A percentile compares a stretch with the other conserved stretches of the same genome.
Conservation (phyloP, 1,140 invertebrate genomes). For the Halesus radiatus region DNA sequence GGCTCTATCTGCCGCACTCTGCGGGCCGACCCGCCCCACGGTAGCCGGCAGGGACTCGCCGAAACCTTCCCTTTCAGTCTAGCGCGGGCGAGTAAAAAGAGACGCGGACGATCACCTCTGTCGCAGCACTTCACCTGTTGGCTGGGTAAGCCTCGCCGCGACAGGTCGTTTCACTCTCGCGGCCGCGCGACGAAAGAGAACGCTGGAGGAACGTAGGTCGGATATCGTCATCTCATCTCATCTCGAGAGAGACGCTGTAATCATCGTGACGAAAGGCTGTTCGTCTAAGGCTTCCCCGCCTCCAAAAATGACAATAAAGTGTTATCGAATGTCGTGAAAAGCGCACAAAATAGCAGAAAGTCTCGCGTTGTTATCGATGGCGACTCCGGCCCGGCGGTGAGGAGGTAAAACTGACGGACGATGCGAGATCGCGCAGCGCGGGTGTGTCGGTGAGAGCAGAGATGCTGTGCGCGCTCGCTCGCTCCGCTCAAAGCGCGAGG, state of each 20-base stretch:
- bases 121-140: constrained; percentile 29
- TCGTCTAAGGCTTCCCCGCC: constrained; percentile 21
- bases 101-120: constrained; percentile 15
- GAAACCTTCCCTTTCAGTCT: constrained; percentile 19
- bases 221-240: constrained; percentile 20
- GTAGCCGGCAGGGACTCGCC: neutral
- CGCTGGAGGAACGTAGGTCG: constrained; percentile 35
- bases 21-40: neutral
- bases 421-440: constrained; percentile 20
- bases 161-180: constrained; percentile 38
- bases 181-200: constrained; percentile 17
- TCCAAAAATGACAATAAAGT: constrained; percentile 28
- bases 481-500: neutral
- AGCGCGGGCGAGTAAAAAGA: neutral
- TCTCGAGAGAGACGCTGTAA: constrained; percentile 21
- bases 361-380: constrained; percentile 31
- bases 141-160: constrained; percentile 16
- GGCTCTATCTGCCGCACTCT: constrained; percentile 46
- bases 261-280: constrained; percentile 6
- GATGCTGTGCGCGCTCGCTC: constrained; percentile 36
- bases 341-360: constrained; percentile 32
- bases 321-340: neutral
- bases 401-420: constrained; percentile 34
- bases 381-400: constrained; percentile 35
- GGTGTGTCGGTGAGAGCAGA: constrained; percentile 29